Conservation (phyloP, 2,888 invertebrate species). For the Drosophila monieri region DNA sequence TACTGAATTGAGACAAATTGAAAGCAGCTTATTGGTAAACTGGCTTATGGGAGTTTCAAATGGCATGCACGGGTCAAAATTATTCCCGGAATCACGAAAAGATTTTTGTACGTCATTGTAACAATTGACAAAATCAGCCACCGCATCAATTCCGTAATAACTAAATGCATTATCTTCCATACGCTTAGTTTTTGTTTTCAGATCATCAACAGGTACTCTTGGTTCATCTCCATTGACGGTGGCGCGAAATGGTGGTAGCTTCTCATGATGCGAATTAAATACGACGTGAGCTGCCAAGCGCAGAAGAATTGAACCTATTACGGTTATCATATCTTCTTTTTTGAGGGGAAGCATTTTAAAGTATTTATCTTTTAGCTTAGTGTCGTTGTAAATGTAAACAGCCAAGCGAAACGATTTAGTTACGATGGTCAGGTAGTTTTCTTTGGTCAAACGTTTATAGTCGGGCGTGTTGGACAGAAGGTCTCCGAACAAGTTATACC, state of each 20-base stretch:
- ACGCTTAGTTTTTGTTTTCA: background rate
- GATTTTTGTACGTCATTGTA: constrained; percentile 14
- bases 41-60: constrained; percentile 20
- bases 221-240: constrained; percentile 1
- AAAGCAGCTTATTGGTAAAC: constrained; percentile 28
- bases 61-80: background rate
- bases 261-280: constrained; percentile 22
- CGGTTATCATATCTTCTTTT: constrained; percentile 36
- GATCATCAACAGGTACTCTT: background rate
- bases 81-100: background rate
- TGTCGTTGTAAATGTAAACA: constrained; percentile 46
- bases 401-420: constrained; percentile 48
- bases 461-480: constrained; percentile 35
- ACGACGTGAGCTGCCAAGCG: constrained; percentile 44
- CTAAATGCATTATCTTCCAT: constrained; percentile 40
- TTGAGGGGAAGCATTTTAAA: constrained; percentile 30
- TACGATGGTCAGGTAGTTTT: constrained; percentile 35
- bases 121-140: constrained; percentile 35
- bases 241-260: constrained; percentile 6
- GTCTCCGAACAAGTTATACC: constrained; percentile 9
- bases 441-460: constrained; percentile 12
- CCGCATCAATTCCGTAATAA: constrained; percentile 30
- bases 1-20: constrained; percentile 9
- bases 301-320: constrained; percentile 46
- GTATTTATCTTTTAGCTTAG: constrained; percentile 20